phyloP scores from a whole-genome alignment of 2,113 vertebrate species.

The Laticauda colubrina region DNA sequence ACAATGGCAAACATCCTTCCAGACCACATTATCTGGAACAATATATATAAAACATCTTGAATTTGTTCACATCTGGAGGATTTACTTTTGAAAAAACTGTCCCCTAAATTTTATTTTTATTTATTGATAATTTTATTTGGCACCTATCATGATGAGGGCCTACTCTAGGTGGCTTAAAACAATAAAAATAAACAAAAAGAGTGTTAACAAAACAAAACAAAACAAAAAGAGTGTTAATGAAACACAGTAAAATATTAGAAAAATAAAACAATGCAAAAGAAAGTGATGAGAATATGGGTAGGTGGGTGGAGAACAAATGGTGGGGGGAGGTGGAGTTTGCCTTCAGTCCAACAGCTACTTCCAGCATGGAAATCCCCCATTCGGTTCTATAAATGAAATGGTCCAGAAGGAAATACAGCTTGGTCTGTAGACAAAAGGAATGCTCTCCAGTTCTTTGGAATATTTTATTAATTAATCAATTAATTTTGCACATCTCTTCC shows the following conservation, averaged over 20 bases:
- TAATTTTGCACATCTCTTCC: background rate
- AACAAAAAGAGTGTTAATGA: background rate
- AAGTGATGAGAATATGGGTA: background rate
- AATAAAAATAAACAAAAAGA: background rate
- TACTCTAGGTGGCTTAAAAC: background rate
- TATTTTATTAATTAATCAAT: background rate
- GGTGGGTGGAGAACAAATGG: background rate
- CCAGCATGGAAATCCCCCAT: background rate
- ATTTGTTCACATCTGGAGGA: background rate
- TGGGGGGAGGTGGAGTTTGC: background rate
- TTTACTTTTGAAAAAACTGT: background rate
- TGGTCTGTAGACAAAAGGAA: background rate
- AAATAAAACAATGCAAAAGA: background rate
- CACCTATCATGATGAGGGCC: background rate
- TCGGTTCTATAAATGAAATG: background rate
- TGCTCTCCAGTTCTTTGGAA: background rate
- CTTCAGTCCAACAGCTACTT: background rate
- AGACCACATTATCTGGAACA: background rate
- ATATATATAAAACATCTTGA: background rate
- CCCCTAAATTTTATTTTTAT: background rate
- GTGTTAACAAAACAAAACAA: background rate
- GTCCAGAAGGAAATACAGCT: background rate
- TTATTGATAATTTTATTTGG: background rate
- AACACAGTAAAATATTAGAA: background rate
- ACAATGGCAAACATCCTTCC: background rate